Base-by-base conservation (phyloP, 2,797 vertebrate species). In the Carapus acus region DNA sequence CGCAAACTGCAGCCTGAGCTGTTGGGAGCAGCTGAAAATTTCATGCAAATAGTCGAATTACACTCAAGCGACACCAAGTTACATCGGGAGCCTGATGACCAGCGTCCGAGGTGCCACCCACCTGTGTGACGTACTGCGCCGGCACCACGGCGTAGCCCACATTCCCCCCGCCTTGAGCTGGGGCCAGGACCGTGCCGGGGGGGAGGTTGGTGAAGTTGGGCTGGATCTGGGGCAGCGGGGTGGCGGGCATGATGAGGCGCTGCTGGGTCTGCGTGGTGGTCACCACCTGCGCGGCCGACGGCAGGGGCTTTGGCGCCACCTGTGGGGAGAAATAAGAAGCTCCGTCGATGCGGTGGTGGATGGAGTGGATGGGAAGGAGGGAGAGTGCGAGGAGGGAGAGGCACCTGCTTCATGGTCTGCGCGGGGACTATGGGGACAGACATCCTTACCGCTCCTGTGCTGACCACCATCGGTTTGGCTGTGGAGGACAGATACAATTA, bases 71-170 rank as follows among this genome's bases (percentile, higher is more conserved):
- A n/a, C n/a, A n/a, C n/a, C n/a, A n/a, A n/a, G n/a, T n/a, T n/a
- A n/a, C n/a, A n/a, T n/a, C n/a, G n/a, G n/a, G n/a, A n/a, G n/a
- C n/a, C n/a, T n/a, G n/a, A n/a, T n/a, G n/a, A n/a, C n/a, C n/a
- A n/a, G n/a, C n/a, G n/a, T n/a, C n/a, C n/a, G n/a, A n/a, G n/a
- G n/a, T n/a, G 14, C 6, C 2, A 34, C 85, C 21, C 53, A 96
- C 96, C 92, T 98, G 96, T n/a, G 95, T 94, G 53, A 98, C 93
- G 0, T 98, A 99, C 52, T 97, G 96, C 38, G 95, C 95, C 1
- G 96, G 94, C 63, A 98, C 89, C 15, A 99, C 93, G 0, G 96
- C 92, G 3, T 99, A 98, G 11, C 95, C 94, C 22, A 99, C 84
- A 0, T 91, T 97, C 16, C 93, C 94, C 0, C 89, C 75, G 4